Percentiles rank a stretch among this genome's conserved stretches.
Conservation (phyloP, 53 echinoderm and acorn worm species). For the Mesocentrotus franciscanus region DNA sequence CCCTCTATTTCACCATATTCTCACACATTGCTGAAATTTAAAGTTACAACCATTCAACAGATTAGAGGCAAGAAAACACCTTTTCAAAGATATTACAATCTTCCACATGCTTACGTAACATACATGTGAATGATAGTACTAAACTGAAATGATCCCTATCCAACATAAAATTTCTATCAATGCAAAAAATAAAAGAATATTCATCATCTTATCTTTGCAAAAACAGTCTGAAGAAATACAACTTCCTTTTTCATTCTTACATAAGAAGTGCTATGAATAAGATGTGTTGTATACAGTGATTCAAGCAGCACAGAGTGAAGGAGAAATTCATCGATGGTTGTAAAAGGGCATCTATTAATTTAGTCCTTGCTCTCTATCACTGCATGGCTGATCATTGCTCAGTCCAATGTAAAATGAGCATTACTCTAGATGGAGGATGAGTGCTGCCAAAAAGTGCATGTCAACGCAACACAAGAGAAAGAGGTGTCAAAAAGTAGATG, state of each 20-base stretch:
- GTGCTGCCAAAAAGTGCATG: constrained; percentile 31
- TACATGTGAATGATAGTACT: no score
- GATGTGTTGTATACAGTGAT: background rate
- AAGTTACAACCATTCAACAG: background rate
- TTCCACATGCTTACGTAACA: no score
- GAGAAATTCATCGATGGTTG: background rate
- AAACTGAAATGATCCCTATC: no score
- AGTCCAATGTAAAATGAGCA: constrained; percentile 29
- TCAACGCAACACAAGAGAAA: background rate
- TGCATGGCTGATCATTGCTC: constrained; percentile 33
- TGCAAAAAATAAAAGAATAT: no score
- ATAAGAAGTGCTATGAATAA: background rate
- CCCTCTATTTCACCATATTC: background rate
- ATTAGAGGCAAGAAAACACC: no score
- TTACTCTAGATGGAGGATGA: constrained; percentile 36
- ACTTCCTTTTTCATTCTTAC: background rate
- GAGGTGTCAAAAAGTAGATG: constrained; percentile 15
- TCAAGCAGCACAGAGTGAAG: background rate
- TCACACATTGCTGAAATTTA: background rate
- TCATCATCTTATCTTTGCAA: no score
- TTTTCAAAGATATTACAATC: no score
- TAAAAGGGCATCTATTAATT: constrained; percentile 53
- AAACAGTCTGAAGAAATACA: no score
- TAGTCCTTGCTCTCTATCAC: constrained; percentile 15
- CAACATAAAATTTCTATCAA: no score